A percentile compares a stretch with the other conserved stretches of the same genome.
Conservation (phyloP, 1,140 invertebrate genomes). For the Caenorhabditis inopinata region DNA sequence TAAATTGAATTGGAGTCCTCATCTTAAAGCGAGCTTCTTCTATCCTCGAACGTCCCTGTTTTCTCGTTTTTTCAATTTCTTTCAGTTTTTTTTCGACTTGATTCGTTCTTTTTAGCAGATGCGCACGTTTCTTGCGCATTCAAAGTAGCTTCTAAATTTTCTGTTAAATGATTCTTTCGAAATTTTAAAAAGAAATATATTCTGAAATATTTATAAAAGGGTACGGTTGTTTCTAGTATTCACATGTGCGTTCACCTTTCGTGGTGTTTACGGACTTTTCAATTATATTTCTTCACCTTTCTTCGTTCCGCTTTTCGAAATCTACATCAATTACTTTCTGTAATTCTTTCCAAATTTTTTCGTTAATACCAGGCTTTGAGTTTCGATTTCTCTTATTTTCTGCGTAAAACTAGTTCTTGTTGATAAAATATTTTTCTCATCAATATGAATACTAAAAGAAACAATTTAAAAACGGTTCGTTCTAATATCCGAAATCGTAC, state of each 20-base stretch:
- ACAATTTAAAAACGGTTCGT: too few relatives aligned
- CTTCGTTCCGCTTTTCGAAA: not conserved
- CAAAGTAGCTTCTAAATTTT: not conserved
- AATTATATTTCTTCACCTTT: not conserved
- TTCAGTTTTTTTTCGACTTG: not conserved
- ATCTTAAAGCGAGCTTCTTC: not conserved
- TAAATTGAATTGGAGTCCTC: conserved; percentile 30
- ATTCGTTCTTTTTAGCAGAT: not conserved
- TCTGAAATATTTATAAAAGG: not conserved
- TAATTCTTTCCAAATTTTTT: too few relatives aligned
- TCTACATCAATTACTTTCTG: too few relatives aligned
- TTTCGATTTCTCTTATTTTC: too few relatives aligned
- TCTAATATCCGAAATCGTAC: too few relatives aligned
- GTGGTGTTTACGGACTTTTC: not conserved
- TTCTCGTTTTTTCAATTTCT: not conserved
- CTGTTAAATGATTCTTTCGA: not conserved
- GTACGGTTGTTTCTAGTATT: not conserved
- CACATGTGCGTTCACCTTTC: not conserved
- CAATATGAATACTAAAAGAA: too few relatives aligned
- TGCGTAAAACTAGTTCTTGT: too few relatives aligned
- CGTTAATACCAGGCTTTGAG: too few relatives aligned
- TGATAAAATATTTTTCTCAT: too few relatives aligned
- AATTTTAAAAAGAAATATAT: not conserved
- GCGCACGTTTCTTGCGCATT: too few relatives aligned
- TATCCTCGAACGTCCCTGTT: not conserved